A percentile compares a stretch with the other conserved stretches of the same genome.
These are phyloP conservation scores for Neoitamus cyanurus DNA, from an alignment of 2,888 invertebrate species.

Conservation along the genomic window DNA sequence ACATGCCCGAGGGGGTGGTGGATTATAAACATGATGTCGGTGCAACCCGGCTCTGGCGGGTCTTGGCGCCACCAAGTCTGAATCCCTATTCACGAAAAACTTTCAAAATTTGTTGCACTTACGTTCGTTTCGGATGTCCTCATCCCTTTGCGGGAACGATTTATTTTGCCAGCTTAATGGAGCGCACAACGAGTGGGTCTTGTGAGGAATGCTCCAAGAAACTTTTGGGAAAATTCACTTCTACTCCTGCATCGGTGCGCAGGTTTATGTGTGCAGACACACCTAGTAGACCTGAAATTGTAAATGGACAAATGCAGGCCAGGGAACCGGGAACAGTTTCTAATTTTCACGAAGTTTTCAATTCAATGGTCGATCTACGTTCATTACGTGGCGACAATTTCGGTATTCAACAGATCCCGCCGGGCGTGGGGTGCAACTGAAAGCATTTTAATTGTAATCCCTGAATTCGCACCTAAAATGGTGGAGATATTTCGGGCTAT, in stretches of 20 bases:
- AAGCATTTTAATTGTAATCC: neutral
- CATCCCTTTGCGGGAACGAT: neutral
- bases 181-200: neutral
- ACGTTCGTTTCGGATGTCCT: constrained; percentile 9
- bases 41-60: constrained; percentile 6
- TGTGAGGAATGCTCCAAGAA: neutral
- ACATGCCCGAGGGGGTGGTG: constrained; percentile 9
- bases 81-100: constrained; percentile 49
- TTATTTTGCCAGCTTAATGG: constrained; percentile 1
- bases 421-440: neutral
- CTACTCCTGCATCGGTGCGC: neutral
- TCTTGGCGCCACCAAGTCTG: constrained; percentile 50
- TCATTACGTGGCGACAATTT: neutral
- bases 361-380: neutral
- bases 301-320: neutral
- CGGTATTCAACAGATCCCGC: neutral
- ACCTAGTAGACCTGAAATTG: neutral
- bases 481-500: neutral
- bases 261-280: neutral
- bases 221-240: neutral
- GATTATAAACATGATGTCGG: constrained; percentile 23
- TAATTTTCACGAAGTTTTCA: neutral
- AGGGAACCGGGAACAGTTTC: no score
- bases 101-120: constrained; percentile 48
- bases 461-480: neutral